Conservation (phyloP, 2,113 vertebrate genomes). For the Cyprichromis sp. region DNA sequence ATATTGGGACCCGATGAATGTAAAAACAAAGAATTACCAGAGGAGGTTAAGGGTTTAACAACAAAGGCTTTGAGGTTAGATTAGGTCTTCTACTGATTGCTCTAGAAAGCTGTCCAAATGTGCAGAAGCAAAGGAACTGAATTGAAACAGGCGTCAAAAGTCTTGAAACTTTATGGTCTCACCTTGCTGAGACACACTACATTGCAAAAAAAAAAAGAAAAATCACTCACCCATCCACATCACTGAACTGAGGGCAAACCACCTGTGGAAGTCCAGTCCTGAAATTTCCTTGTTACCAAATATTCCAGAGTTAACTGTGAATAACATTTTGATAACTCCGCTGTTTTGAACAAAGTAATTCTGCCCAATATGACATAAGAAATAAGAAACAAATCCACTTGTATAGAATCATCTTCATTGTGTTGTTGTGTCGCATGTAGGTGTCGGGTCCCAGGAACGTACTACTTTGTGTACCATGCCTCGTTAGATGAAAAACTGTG, state of each 20-base stretch:
- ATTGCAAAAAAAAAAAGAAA: background rate
- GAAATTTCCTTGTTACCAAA: background rate
- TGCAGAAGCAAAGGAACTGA: background rate
- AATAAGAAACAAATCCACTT: background rate
- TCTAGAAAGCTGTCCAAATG: background rate
- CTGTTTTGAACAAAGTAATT: background rate
- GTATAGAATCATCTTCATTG: fast-evolving
- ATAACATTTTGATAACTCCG: background rate
- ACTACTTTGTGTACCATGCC: constrained; percentile 58
- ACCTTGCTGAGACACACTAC: background rate
- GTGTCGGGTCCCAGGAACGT: constrained; percentile 29
- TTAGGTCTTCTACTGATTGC: background rate
- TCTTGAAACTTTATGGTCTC: background rate
- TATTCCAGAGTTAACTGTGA: background rate
- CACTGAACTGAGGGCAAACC: background rate
- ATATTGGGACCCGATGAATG: background rate
- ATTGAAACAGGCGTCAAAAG: background rate
- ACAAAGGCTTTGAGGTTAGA: background rate
- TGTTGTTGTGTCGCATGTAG: background rate
- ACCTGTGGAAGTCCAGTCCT: background rate
- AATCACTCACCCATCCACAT: background rate
- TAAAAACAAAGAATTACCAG: background rate
- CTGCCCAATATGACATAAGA: background rate
- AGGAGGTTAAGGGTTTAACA: background rate
- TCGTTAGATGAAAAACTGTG: constrained; percentile 11